Evolutionary conservation across 2,888 invertebrate genomes (phyloP).

Genomic region (Sturmia bella): DNA sequence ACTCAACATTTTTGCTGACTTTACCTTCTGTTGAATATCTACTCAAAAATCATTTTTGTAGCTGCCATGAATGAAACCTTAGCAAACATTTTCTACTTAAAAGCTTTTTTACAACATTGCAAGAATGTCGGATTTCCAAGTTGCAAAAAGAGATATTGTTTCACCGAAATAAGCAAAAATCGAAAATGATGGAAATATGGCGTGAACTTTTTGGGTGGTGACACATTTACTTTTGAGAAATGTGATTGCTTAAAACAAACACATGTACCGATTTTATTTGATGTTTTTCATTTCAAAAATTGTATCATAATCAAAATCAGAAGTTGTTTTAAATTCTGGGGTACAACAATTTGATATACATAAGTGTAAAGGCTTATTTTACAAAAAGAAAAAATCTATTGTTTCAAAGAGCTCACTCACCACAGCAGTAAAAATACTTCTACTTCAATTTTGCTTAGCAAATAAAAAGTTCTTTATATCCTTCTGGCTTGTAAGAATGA

Average conservation of each 20-base stretch:
- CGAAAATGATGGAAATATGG: slow-evolving; percentile 19
- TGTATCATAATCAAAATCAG: slow-evolving; percentile 46
- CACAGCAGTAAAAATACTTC: neutral
- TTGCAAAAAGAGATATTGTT: slow-evolving; percentile 8
- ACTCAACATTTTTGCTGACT: slow-evolving; percentile 4
- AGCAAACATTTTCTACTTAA: slow-evolving; percentile 3
- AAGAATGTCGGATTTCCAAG: slow-evolving; percentile 4
- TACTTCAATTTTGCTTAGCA: slow-evolving; percentile 12
- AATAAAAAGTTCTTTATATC: slow-evolving; percentile 42
- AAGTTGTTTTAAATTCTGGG: slow-evolving; percentile 46
- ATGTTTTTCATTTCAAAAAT: slow-evolving; percentile 39
- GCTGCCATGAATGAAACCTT: slow-evolving; percentile 5
- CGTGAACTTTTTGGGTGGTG: slow-evolving; percentile 19
- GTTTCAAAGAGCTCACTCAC: neutral
- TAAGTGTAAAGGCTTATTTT: no score
- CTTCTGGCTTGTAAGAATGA: slow-evolving; percentile 12
- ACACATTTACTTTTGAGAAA: neutral
- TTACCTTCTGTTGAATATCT: neutral
- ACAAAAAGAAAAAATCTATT: slow-evolving; percentile 1
- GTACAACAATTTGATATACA: no score
- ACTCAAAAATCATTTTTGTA: slow-evolving; percentile 29
- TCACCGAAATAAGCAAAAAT: neutral
- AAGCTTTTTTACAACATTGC: slow-evolving; percentile 42
- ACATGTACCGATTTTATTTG: neutral
- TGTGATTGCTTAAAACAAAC: neutral